Conservation (phyloP, 2,888 invertebrate genomes). For the Yponomeuta evonymella region DNA sequence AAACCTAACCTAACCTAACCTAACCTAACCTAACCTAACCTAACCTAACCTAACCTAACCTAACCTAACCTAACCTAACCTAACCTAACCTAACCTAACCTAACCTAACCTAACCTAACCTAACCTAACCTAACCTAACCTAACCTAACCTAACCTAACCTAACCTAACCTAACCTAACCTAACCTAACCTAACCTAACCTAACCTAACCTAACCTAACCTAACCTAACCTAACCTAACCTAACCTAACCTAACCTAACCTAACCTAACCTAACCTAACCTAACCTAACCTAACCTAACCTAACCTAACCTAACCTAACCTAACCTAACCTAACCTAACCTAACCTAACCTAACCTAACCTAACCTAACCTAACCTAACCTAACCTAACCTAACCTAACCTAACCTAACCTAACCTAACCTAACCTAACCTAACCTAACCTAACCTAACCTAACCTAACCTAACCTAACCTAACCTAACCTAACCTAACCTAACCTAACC, state of each 20-base stretch:
- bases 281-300: too few species aligned
- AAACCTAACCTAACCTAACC: constrained; percentile 22
- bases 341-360: too few species aligned
- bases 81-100: constrained; percentile 23
- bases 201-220: constrained; percentile 22
- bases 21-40: constrained; percentile 21
- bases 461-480: too few species aligned
- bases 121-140: constrained; percentile 22
- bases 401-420: too few species aligned
- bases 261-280: constrained; percentile 31
- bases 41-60: constrained; percentile 23
- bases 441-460: too few species aligned
- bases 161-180: constrained; percentile 22
- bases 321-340: too few species aligned
- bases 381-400: too few species aligned
- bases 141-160: constrained; percentile 22
- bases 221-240: constrained; percentile 23
- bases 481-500: too few species aligned
- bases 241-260: constrained; percentile 29
- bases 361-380: too few species aligned
- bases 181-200: constrained; percentile 23
- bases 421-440: too few species aligned
- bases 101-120: constrained; percentile 23
- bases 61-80: constrained; percentile 23
- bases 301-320: too few species aligned